A percentile compares a stretch with the other conserved stretches of the same genome.
These are phyloP conservation scores for Orthosia gracilis DNA, from an alignment of 2,888 invertebrate species.

Conservation along the genomic window DNA sequence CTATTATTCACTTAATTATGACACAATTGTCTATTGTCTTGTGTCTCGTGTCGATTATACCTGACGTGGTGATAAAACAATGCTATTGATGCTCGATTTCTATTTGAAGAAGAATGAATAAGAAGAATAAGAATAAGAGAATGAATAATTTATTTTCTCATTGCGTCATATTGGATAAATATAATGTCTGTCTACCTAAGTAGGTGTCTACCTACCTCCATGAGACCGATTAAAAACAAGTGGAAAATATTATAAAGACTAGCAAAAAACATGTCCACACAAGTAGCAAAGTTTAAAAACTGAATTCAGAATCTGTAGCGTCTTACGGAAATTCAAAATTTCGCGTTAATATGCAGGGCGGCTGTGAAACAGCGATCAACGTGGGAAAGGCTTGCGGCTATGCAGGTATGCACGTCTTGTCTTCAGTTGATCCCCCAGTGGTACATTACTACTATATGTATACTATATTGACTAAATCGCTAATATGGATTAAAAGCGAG, in stretches of 20 bases:
- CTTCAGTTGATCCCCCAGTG: background rate
- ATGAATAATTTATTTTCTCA: background rate
- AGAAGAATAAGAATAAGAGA: no score
- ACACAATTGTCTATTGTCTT: conserved; percentile 24
- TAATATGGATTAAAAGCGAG: background rate
- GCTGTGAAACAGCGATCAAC: conserved; percentile 1
- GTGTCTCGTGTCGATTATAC: conserved; percentile 4
- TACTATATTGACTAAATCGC: conserved; percentile 14
- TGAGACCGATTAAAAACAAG: background rate
- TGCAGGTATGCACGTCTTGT: conserved; percentile 24
- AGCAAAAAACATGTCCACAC: conserved; percentile 6
- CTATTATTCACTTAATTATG: conserved; percentile 11
- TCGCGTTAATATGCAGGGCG: conserved; percentile 40
- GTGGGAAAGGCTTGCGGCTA: conserved; percentile 4
- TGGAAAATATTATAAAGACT: conserved; percentile 2
- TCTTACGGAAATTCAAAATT: conserved; percentile 30
- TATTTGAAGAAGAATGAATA: no score
- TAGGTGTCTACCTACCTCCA: background rate
- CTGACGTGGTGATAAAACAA: conserved; percentile 1
- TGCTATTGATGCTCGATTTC: background rate
- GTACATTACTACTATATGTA: background rate
- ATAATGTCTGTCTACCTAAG: no score
- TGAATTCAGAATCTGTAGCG: conserved; percentile 18
- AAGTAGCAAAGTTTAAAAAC: conserved; percentile 14
- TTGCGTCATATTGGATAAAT: background rate